Evolutionary conservation across 2,888 invertebrate species (phyloP).

Genomic region (Orthosia cruda): DNA sequence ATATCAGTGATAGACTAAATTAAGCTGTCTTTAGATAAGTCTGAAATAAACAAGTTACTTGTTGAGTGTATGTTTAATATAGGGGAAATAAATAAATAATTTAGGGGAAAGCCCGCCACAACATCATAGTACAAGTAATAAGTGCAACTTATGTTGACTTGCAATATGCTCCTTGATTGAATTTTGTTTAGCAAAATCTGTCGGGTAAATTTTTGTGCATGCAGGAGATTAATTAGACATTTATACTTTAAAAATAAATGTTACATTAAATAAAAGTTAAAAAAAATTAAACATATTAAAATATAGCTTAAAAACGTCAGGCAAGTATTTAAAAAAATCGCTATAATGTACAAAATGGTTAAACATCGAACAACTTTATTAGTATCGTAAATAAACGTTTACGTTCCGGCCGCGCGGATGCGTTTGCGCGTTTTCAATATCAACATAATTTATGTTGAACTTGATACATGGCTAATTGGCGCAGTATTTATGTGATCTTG

Average conservation of each 20-base stretch:
- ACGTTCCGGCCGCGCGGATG: conserved; percentile 62
- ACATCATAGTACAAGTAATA: background rate
- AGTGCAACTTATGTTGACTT: conserved; percentile 7
- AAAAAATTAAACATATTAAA: background rate
- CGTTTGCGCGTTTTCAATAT: conserved; percentile 69
- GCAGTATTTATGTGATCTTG: conserved; percentile 67
- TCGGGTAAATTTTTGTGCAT: background rate
- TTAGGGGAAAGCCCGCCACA: conserved; percentile 44
- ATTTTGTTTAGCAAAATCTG: background rate
- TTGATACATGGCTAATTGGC: conserved; percentile 74
- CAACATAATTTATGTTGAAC: conserved; percentile 69
- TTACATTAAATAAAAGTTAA: background rate
- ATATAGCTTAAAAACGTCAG: background rate
- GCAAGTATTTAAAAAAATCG: conserved; percentile 10
- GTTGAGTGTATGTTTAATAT: conserved; percentile 44
- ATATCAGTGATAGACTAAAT: conserved; percentile 56
- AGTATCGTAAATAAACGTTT: conserved; percentile 66
- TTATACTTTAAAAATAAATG: background rate
- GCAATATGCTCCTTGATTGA: background rate
- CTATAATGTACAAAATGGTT: conserved; percentile 58
- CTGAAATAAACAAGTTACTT: conserved; percentile 46
- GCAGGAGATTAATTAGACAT: background rate
- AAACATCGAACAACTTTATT: conserved; percentile 62
- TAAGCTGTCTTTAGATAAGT: conserved; percentile 16
- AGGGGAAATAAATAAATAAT: no score